Percentiles rank a stretch among this genome's conserved stretches.
Conservation (phyloP, 2,888 invertebrate species). For the Ormyrus thymus region DNA sequence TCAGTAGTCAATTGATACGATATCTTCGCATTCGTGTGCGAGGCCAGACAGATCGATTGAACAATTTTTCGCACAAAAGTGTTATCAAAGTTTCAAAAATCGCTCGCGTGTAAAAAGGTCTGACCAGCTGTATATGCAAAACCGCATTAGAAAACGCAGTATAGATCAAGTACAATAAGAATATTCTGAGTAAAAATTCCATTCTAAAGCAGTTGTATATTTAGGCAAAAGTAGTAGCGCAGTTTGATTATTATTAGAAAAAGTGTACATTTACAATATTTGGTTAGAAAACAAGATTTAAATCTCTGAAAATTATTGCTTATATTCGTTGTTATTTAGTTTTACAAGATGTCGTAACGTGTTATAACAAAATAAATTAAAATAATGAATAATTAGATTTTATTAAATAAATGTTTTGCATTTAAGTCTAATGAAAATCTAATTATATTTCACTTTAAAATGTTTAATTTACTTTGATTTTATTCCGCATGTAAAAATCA, state of each 20-base stretch:
- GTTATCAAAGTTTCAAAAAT: conserved; percentile 54
- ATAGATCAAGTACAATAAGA: conserved; percentile 27
- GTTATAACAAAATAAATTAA: conserved; percentile 16
- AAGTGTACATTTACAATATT: conserved; percentile 33
- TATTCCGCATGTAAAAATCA: too few species aligned
- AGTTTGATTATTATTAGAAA: conserved; percentile 29
- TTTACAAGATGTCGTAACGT: conserved; percentile 2
- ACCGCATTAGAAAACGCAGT: conserved; percentile 24
- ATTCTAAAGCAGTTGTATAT: conserved; percentile 39
- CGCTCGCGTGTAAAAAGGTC: conserved; percentile 27
- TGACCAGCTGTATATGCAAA: conserved; percentile 11
- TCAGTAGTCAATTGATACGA: conserved; percentile 59
- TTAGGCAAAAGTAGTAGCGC: conserved; percentile 29
- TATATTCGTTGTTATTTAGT: background rate
- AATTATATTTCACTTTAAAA: background rate
- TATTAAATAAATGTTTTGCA: conserved; percentile 2
- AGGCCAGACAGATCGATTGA: conserved; percentile 39
- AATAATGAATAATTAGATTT: conserved; percentile 5
- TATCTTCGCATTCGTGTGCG: conserved; percentile 42
- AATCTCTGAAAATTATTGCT: background rate
- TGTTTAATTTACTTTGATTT: too few species aligned
- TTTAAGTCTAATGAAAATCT: background rate
- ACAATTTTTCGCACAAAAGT: conserved; percentile 45
- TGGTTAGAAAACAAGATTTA: conserved; percentile 8
- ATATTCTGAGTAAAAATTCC: conserved; percentile 36